phyloP scores from a whole-genome alignment of 2,797 vertebrate genomes.

The Tiaroga cobitis region DNA sequence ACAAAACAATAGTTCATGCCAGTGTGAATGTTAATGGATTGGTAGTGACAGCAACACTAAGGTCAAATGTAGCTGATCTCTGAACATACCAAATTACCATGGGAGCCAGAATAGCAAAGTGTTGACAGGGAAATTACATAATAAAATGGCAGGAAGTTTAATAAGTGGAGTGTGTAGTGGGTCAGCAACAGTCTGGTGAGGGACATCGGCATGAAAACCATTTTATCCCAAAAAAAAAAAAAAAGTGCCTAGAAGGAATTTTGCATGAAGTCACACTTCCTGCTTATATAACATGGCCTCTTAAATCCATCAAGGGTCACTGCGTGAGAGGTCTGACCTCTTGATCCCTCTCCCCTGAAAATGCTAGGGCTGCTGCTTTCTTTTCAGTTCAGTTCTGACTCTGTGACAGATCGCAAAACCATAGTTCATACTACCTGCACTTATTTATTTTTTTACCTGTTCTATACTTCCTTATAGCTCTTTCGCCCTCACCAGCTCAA shows the following conservation, averaged over 20 bases:
- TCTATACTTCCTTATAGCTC: neutral
- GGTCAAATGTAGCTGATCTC: constrained; percentile 23
- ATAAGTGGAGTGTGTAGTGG: constrained; percentile 29
- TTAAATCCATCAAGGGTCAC: constrained; percentile 58
- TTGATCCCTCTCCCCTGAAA: constrained; percentile 44
- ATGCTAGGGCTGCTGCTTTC: constrained; percentile 56
- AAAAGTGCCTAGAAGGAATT: constrained; percentile 39
- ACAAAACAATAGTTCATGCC: constrained; percentile 8
- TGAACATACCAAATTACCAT: constrained; percentile 1
- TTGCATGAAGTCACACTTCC: constrained; percentile 50
- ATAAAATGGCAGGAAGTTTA: constrained; percentile 50
- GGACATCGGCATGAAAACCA: constrained; percentile 35
- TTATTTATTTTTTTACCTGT: too few relatives aligned
- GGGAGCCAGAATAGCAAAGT: constrained; percentile 11
- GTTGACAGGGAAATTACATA: constrained; percentile 51
- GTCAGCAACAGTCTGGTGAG: constrained; percentile 35
- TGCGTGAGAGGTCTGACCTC: constrained; percentile 49
- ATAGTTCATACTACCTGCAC: neutral
- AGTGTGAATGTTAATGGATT: constrained; percentile 33
- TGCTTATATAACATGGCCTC: constrained; percentile 56
- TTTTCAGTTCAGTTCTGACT: constrained; percentile 39
- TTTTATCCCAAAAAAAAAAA: constrained; percentile 28
- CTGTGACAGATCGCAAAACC: neutral
- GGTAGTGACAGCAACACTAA: constrained; percentile 41
- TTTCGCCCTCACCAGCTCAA: neutral